Base-by-base conservation (phyloP, 2,888 invertebrate genomes). In the Lycaena phlaeas region DNA sequence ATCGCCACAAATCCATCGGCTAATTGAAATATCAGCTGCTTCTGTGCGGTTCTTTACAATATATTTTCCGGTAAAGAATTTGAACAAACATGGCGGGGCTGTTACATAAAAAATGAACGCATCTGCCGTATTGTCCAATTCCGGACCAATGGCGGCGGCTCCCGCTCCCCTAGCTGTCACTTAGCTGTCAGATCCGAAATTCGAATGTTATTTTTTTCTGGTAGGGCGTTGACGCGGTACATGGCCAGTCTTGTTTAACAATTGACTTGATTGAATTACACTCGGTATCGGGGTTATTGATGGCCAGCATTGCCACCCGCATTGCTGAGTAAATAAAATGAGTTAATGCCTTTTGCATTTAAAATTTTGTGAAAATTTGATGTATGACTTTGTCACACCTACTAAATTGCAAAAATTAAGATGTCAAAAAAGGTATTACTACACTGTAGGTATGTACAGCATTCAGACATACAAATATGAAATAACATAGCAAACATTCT, bases 41-140 rank as follows among this genome's bases (percentile, higher is more conserved):
- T 42, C 40, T 34, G 38, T 40, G 46, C 42, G 68, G 42, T 49
- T 44, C 47, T 48, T 45, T 48, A 43, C 34, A 41, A 56, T 47
- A 50, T 51, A 57, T 56, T 56, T 58, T 58, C 54, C 56, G 56
- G 53, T 56, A 56, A 56, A 61, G 59, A 61, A 63, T 61, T 57
- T 58, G 57, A 71, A 72, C 76, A 81, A 82, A 82, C 69, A 82
- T 79, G 78, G 82, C 79, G 56, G 71, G 57, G 72, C 68, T 48
- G 66, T 54, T 49, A 55, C 56, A 58, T 57, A 65, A 74, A 68
- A 67, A 59, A 58, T 51, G 64, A 68, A 62, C 78, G 73, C 81
- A 84, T 84, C 82, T 84, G 81, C 77, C 66, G 67, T 57, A 77
- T 82, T 81, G 81, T 79, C 67, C 76, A 78, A 78, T 74, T 70